phyloP scores from a whole-genome alignment of 2,888 invertebrate genomes.

The Papilio gigon region DNA sequence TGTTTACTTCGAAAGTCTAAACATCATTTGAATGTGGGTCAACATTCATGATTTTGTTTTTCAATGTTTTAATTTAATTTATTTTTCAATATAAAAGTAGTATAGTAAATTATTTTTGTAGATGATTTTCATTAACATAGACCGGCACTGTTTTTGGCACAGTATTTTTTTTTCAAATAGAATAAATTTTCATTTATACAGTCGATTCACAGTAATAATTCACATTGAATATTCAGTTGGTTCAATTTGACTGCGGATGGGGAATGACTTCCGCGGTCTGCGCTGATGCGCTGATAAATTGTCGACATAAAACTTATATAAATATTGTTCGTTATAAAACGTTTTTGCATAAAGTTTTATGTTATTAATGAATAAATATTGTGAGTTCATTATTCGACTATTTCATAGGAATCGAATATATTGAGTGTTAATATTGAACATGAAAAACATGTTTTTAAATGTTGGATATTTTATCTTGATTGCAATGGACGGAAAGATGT shows the following conservation, averaged over 20 bases:
- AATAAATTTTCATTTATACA: slow-evolving; percentile 17
- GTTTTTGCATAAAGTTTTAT: neutral
- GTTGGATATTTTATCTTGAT: too few species aligned
- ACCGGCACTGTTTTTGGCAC: neutral
- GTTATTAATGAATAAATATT: neutral
- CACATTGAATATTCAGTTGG: slow-evolving; percentile 35
- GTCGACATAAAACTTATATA: neutral
- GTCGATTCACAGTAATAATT: slow-evolving; percentile 17
- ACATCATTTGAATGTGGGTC: neutral
- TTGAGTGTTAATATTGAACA: too few species aligned
- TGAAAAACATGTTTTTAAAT: too few species aligned
- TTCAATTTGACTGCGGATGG: slow-evolving; percentile 28
- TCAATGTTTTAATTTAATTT: too few species aligned
- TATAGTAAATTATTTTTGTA: neutral
- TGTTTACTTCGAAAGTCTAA: neutral
- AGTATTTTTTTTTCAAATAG: neutral
- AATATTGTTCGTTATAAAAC: slow-evolving; percentile 5
- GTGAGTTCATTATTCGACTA: neutral
- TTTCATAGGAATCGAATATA: too few species aligned
- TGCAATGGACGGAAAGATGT: too few species aligned
- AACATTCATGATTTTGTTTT: neutral
- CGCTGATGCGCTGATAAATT: slow-evolving; percentile 31
- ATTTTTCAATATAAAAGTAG: neutral
- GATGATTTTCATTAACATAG: neutral
- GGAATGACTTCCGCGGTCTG: slow-evolving; percentile 38